Evolutionary conservation across 2,113 vertebrate species (phyloP).

Genomic region (Chaenogobius annularis): DNA sequence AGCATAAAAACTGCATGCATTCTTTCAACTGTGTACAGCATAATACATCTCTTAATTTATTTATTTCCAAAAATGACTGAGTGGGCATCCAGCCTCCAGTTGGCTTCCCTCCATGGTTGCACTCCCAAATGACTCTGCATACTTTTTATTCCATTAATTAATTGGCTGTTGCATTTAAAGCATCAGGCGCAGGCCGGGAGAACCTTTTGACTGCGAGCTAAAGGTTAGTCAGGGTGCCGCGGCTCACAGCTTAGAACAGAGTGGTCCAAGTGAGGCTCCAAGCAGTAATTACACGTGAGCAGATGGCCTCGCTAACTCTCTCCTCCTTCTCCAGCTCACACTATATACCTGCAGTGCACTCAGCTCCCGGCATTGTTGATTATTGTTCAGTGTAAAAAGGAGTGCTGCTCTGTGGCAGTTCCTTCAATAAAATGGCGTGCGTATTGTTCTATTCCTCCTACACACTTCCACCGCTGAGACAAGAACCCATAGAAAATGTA

Average conservation of each 20-base stretch:
- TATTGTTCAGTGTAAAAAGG: constrained; percentile 26
- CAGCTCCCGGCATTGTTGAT: constrained; percentile 41
- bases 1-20: neutral
- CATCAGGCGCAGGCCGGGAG: constrained; percentile 21
- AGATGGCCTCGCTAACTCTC: constrained; percentile 62
- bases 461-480: neutral
- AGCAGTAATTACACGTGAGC: constrained; percentile 66
- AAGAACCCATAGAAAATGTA: neutral
- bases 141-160: constrained; percentile 31
- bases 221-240: constrained; percentile 35
- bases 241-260: constrained; percentile 38
- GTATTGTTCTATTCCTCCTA: constrained; percentile 1
- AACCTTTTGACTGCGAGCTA: constrained; percentile 46
- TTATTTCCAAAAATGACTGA: neutral
- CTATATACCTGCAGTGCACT: constrained; percentile 39
- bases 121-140: constrained; percentile 14
- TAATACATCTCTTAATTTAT: neutral
- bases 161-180: constrained; percentile 35
- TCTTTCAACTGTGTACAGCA: neutral
- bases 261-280: constrained; percentile 39
- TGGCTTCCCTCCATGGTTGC: neutral
- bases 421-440: neutral
- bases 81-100: constrained; percentile 3
- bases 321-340: constrained; percentile 32
- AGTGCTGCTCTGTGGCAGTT: neutral